Evolutionary conservation across 2,888 invertebrate genomes (phyloP).

Genomic region (Eulithis testata): DNA sequence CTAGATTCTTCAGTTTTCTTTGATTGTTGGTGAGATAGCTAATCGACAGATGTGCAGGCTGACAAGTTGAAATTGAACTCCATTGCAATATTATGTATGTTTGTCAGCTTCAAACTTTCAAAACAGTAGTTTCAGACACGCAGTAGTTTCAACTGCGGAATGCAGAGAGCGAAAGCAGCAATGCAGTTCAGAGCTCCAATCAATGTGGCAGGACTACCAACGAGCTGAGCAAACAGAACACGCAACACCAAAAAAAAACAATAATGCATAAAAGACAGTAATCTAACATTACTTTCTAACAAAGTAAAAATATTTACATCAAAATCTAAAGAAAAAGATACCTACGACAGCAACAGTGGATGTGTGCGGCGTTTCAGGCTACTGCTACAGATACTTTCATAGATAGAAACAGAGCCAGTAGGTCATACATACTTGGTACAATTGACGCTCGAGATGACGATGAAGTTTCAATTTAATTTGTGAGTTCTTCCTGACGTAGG

Average conservation of each 20-base stretch:
- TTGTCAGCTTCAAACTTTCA: too few relatives aligned
- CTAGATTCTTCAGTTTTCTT: slow-evolving; percentile 1
- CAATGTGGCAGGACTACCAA: slow-evolving; percentile 22
- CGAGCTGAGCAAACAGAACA: slow-evolving; percentile 44
- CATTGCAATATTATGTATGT: slow-evolving; percentile 1
- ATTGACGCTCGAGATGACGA: slow-evolving; percentile 10
- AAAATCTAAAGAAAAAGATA: slow-evolving; percentile 22
- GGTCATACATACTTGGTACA: slow-evolving; percentile 28
- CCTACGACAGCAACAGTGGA: slow-evolving; percentile 18
- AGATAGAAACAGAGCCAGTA: slow-evolving; percentile 11
- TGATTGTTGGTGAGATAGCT: slow-evolving; percentile 2
- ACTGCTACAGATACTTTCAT: slow-evolving; percentile 13
- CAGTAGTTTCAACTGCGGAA: slow-evolving; percentile 13
- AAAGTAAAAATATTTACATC: slow-evolving; percentile 18
- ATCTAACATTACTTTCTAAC: slow-evolving; percentile 19
- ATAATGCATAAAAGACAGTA: slow-evolving; percentile 20
- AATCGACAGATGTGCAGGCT: slow-evolving; percentile 5
- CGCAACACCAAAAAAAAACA: slow-evolving; percentile 29
- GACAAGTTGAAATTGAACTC: slow-evolving; percentile 7
- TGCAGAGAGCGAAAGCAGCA: slow-evolving; percentile 23
- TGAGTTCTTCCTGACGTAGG: not conserved
- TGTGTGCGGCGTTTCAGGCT: slow-evolving; percentile 18
- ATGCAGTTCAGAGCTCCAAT: slow-evolving; percentile 20
- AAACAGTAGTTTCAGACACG: not conserved
- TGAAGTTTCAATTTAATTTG: slow-evolving; percentile 8